phyloP scores from a whole-genome alignment of 2,888 invertebrate genomes.

The Dasypolia templi region DNA sequence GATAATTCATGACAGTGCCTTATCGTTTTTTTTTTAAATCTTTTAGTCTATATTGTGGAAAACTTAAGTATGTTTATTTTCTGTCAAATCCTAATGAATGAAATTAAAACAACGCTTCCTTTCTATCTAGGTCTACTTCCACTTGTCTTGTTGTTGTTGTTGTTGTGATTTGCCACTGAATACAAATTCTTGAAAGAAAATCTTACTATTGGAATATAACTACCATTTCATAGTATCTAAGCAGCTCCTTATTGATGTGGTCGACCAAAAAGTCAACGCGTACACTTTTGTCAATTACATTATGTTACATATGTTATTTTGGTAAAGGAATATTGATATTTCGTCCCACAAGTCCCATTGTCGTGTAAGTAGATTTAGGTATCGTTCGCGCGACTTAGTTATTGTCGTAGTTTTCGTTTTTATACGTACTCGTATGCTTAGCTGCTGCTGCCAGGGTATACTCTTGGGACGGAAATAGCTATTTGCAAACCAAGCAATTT shows the following conservation, averaged over 20 bases:
- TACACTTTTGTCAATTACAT: constrained; percentile 43
- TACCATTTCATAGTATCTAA: neutral
- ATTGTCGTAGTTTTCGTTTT: constrained; percentile 65
- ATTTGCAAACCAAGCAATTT: constrained; percentile 72
- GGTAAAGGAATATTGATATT: constrained; percentile 52
- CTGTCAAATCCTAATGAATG: neutral
- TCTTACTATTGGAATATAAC: too few species aligned
- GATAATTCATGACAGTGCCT: neutral
- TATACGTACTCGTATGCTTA: too few species aligned
- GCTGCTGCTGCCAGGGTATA: constrained; percentile 63
- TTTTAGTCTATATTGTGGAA: neutral
- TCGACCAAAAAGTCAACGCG: constrained; percentile 27
- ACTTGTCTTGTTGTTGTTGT: neutral
- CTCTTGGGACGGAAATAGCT: constrained; percentile 70
- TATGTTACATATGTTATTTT: constrained; percentile 41
- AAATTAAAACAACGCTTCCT: neutral
- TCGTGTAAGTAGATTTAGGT: constrained; percentile 58
- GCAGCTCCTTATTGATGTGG: constrained; percentile 2
- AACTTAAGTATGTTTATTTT: neutral
- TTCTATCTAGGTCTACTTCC: neutral
- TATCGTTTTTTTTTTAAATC: neutral
- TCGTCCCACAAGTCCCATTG: constrained; percentile 58
- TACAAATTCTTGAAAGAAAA: neutral
- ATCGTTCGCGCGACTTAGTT: constrained; percentile 61
- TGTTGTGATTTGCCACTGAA: neutral